Percentiles rank a stretch among this genome's conserved stretches.
Evolutionary conservation across 2,113 vertebrate genomes (phyloP).

Genomic region (Ameiurus melas): DNA sequence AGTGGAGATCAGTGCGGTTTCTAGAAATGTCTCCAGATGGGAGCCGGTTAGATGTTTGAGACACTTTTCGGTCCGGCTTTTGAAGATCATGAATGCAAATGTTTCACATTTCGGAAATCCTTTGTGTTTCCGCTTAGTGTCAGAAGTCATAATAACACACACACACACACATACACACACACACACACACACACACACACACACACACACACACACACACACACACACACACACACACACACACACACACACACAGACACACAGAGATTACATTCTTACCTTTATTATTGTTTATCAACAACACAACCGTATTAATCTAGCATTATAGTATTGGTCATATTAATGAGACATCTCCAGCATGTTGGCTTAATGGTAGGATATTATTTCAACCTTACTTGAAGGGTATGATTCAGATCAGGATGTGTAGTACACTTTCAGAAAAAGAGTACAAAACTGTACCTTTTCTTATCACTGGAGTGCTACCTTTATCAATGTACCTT

Average conservation of each 20-base stretch:
- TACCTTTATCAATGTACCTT: background rate
- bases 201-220: background rate
- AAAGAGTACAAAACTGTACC: background rate
- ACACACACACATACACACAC: background rate
- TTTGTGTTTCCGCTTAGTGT: background rate
- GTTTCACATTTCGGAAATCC: background rate
- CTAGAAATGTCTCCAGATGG: too few relatives aligned
- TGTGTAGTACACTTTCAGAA: background rate
- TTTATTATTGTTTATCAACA: background rate
- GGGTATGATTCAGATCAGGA: background rate
- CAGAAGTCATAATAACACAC: background rate
- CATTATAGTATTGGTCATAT: background rate
- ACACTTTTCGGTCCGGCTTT: background rate
- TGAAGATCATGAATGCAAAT: background rate
- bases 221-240: background rate
- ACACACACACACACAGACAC: background rate
- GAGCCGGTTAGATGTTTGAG: background rate
- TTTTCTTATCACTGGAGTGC: background rate
- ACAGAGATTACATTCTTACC: background rate
- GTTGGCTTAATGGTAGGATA: background rate
- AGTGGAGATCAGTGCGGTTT: background rate
- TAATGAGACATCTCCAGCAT: background rate
- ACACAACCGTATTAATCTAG: background rate
- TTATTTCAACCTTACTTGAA: background rate
- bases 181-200: background rate